Evolutionary conservation across 2,888 invertebrate species (phyloP), one percentile per base, ranked within the genome.

Genomic region (Lapara coniferarum): DNA sequence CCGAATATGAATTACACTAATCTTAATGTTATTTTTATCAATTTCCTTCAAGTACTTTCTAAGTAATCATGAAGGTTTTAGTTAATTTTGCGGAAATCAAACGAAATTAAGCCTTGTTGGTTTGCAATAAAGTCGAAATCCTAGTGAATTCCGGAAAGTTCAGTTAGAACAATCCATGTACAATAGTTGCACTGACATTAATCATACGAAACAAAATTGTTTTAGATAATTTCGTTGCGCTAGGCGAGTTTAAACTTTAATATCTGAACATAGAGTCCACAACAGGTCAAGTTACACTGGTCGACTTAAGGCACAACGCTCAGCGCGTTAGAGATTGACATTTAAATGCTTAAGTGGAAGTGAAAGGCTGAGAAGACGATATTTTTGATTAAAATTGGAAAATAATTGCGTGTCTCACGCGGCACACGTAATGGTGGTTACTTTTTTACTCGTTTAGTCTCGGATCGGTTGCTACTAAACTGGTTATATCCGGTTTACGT

Each of bases 341-440:
- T 93, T 92, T 93, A 93, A 93, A 93, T 92, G 87, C 85, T 90
- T 91, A 91, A 91, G 90, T 91, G 91, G 93, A 93, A 92, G 93
- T 90, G 93, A 93, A 93, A 93, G 90, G 89, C 86, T 86, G 86
- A 86, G 87, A 87, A 88, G 88, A 88, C 86, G 87, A 89, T 91
- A 91, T 92, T 93, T 93, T 92, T 91, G 92, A 93, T 93, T 93
- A 92, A 93, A 93, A 93, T 93, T 93, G 91, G 89, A 92, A 91
- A 89, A 93, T 93, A 93, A 93, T 93, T 92, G 93, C 89, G 88
- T 92, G 92, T 93, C 93, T 92, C 93, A 92, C 92, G 93, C 87
- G 83, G 83, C 83, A 85, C 83, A 79, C 76, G 83, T 89, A 91
- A 91, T 91, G 82, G 80, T 80, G 79, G 79, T 80, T 79, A 78